Evolutionary conservation across 1,140 invertebrate genomes (phyloP), one percentile per base, ranked within the genome.

Genomic region (Phymorhynchus buccinoides): DNA sequence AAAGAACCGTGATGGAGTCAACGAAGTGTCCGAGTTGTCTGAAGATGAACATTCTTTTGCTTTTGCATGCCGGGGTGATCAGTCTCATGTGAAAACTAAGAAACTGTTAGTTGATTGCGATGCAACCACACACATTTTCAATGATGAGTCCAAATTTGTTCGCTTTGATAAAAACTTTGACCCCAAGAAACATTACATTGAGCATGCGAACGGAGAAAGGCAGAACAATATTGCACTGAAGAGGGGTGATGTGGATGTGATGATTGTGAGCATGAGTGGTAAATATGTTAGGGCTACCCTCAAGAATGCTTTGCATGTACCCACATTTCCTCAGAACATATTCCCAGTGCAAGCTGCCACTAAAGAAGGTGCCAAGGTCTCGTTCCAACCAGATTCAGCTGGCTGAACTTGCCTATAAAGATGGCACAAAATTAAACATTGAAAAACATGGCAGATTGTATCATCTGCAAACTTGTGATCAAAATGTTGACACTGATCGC

Each of bases 281-380:
- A 62, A 22, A 62, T 62, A 62, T 62, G 56, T 62, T 62, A 7
- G 16, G 27, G 56, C 56, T 62, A 22, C 56, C 16, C 7, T 62
- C 56, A 62, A 62, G 27, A 62, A 62, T 62, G 56, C 56, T 62
- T 62, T 62, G 56, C 27, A 62, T 62, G 6, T 62, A 62, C 56
- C 56, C 16, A 22, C 18, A 62, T 62, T 22, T 27, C 56, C 56
- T 3, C 56, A 62, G 48, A 62, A 84, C 39, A 86, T 86, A 14
- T 84, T 86, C 41, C 83, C 85, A 39, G 80, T 86, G 16, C 35
- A 30, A 52, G 84, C 84, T n/a, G 84, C 84, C 30, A 84, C 80
- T 52, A 44, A 81, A 6, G 56, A 81, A 27, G 80, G 80, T 32
- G 80, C 80, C 27, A 52, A 37, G 22, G 9, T 83, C 27, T 41